These are phyloP conservation scores for Coelogynopora nodosa DNA, from an alignment of 2,888 invertebrate genomes.

Conservation along the genomic window DNA sequence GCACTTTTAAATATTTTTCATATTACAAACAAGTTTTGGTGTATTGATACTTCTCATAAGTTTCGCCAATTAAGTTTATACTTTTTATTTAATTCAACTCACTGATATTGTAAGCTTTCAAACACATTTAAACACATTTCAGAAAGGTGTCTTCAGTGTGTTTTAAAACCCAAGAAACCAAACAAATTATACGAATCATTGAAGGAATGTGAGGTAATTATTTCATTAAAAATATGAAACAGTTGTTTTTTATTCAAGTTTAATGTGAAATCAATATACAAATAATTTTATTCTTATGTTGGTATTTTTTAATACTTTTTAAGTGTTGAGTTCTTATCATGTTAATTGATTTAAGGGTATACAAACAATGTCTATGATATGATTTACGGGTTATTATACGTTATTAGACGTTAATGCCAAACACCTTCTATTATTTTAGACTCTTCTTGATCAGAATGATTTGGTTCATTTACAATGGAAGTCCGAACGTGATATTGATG, in stretches of 20 bases:
- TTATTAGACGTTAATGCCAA: too few species aligned
- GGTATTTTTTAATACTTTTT: too few species aligned
- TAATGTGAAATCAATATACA: neutral
- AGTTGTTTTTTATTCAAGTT: neutral
- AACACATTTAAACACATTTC: neutral
- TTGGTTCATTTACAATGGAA: neutral
- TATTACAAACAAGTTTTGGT: neutral
- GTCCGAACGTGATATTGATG: neutral
- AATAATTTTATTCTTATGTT: too few species aligned
- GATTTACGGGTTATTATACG: too few species aligned
- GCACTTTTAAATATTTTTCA: neutral
- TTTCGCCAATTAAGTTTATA: neutral
- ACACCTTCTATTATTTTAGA: neutral
- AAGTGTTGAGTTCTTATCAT: too few species aligned
- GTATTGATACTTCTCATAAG: neutral
- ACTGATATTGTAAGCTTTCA: neutral
- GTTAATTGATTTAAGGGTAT: too few species aligned
- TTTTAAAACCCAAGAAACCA: neutral
- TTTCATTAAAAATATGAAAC: neutral
- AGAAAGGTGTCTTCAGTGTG: neutral
- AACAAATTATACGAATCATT: slow-evolving; percentile 11
- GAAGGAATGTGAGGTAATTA: neutral
- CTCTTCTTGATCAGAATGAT: neutral
- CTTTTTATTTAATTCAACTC: neutral
- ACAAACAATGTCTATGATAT: too few species aligned